Conservation (phyloP, 2,888 invertebrate genomes). For the Lasioglossum leucozonium region DNA sequence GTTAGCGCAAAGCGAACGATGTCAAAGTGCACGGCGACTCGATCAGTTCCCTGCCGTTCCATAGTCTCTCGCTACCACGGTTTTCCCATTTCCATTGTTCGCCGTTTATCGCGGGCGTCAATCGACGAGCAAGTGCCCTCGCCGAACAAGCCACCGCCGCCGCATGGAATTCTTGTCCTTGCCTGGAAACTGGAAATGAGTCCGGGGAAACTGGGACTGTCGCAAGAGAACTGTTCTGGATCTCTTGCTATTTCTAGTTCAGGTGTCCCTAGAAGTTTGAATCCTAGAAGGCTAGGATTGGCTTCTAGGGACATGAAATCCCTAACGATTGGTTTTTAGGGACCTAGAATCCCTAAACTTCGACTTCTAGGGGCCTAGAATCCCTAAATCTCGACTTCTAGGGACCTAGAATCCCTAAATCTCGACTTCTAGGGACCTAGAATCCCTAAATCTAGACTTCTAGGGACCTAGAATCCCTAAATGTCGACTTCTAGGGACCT, state of each 20-base stretch:
- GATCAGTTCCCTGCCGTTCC: constrained; percentile 19
- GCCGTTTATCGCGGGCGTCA: not conserved
- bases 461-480: too few species aligned
- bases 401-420: too few species aligned
- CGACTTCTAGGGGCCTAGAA: too few species aligned
- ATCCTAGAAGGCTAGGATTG: not conserved
- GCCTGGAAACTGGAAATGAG: constrained; percentile 9
- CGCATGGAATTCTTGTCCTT: not conserved
- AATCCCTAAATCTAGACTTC: too few species aligned
- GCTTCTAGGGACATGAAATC: too few species aligned
- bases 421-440: rapidly evolving
- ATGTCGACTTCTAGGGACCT: too few species aligned
- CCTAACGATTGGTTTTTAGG: too few species aligned
- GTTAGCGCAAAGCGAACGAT: constrained; percentile 38
- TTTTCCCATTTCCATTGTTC: constrained; percentile 34
- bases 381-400: too few species aligned
- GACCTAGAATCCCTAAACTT: too few species aligned
- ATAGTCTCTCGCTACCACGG: not conserved
- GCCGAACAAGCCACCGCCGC: not conserved
- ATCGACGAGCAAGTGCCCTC: not conserved
- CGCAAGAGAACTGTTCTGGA: not conserved
- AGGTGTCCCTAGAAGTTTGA: too few species aligned
- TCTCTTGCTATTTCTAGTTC: not conserved
- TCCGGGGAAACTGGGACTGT: not conserved
- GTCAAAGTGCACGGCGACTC: constrained; percentile 62